Base-by-base conservation (phyloP, 2,113 vertebrate species). In the Scopus umbretta region DNA sequence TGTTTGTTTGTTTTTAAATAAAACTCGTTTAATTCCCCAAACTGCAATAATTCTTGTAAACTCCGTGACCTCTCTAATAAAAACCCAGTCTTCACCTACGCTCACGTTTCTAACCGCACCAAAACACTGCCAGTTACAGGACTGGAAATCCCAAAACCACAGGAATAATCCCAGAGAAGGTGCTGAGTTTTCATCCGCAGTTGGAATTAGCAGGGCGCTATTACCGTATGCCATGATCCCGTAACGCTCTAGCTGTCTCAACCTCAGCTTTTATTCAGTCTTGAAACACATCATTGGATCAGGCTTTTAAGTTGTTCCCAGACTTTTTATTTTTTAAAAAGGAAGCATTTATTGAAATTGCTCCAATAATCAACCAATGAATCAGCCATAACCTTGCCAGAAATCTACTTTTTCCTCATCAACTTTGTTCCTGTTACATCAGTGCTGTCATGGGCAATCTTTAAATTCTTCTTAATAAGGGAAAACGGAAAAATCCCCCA, bases 171-270 rank as follows among this genome's bases (percentile, higher is more conserved):
- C 29, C 53, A 30, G 53, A 8, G 3, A 16, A 47, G 10, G 13
- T 5, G n/a, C 61, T 43, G 40, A 10, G 16, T 3, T 43, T 74
- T 38, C 50, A 7, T 8, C 13, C 26, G 58, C 26, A 1, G 32
- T 19, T 65, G 19, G 19, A 73, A 70, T 56, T 7, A 26, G 15
- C 21, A 71, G 73, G 1, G 8, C 5, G 14, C 18, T 72, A 0
- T 36, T 19, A 5, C 10, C 0, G 0, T 49, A 45, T 7, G 4
- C 21, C 4, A 2, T 13, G 34, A 17, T 45, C 26, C 32, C 5
- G 0, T 21, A 29, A 14, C 3, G 26, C 17, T 67, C 49, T 29
- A 56, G 29, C 20, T 32, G 36, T 20, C 13, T 90, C 14, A 12
- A 5, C 36, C 16, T 53, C 40, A 5, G 11, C 32, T 62, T 75